Conservation (phyloP, 2,888 invertebrate genomes). For the Spilosoma lubricipeda region DNA sequence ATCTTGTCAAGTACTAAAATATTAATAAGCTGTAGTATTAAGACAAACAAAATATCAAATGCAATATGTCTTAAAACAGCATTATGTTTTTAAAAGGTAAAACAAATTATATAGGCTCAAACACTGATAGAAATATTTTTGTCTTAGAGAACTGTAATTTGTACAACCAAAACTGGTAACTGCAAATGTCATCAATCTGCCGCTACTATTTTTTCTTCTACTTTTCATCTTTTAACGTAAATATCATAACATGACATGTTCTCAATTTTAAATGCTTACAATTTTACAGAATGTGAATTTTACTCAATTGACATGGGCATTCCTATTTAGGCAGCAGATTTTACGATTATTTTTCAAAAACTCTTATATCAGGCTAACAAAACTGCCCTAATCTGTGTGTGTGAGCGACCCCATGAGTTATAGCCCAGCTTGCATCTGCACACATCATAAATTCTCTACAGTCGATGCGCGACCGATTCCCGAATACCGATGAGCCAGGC, state of each 20-base stretch:
- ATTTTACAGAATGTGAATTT: background rate
- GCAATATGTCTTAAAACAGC: background rate
- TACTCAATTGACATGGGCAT: background rate
- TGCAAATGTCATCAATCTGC: no score
- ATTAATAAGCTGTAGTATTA: no score
- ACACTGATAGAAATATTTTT: background rate
- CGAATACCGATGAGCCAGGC: conserved; percentile 66
- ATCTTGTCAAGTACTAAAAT: background rate
- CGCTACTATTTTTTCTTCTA: no score
- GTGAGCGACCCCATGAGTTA: conserved; percentile 60
- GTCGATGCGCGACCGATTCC: conserved; percentile 67
- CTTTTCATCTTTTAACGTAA: no score
- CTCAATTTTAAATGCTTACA: background rate
- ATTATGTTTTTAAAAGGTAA: background rate
- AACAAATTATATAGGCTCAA: background rate
- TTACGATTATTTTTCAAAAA: conserved; percentile 8
- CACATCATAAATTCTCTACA: conserved; percentile 73
- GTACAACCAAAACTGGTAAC: no score
- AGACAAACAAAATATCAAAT: background rate
- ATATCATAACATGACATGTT: background rate
- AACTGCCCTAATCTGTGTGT: conserved; percentile 61
- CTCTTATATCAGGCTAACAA: conserved; percentile 17
- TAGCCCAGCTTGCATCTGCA: conserved; percentile 63
- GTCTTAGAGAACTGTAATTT: no score
- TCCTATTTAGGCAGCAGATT: background rate